A percentile compares a stretch with the other conserved stretches of the same genome.
Evolutionary conservation across 2,888 invertebrate genomes (phyloP).

Genomic region (Liposcelis brunnea): DNA sequence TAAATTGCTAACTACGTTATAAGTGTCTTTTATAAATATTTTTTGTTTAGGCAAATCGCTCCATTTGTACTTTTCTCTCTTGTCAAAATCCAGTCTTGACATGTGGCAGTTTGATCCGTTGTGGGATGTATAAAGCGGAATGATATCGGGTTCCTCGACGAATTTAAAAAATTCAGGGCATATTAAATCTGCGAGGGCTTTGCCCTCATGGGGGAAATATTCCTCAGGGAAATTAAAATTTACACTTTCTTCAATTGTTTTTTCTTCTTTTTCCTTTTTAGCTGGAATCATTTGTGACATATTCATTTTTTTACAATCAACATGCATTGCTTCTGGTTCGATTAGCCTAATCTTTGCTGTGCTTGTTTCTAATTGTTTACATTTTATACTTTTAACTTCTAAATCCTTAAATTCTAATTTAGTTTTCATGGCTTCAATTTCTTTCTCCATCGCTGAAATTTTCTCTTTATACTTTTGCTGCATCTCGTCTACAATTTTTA

Average conservation of each 20-base stretch:
- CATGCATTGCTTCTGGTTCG: neutral
- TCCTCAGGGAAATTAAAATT: neutral
- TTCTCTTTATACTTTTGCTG: neutral
- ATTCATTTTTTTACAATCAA: neutral
- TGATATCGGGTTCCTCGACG: neutral
- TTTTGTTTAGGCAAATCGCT: neutral
- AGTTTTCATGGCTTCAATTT: neutral
- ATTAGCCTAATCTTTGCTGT: neutral
- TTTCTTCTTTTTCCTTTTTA: neutral
- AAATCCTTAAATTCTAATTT: conserved; percentile 3
- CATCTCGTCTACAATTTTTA: neutral
- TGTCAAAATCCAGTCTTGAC: neutral
- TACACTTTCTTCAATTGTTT: neutral
- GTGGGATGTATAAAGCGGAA: neutral
- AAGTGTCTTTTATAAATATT: neutral
- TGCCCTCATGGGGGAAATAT: neutral
- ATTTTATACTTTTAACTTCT: neutral
- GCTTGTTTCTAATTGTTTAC: neutral
- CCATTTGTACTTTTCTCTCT: conserved; percentile 3
- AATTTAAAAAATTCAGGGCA: neutral
- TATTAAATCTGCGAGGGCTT: neutral
- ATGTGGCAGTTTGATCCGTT: neutral
- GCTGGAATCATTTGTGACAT: neutral
- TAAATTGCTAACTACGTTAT: neutral
- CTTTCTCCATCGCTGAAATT: neutral